A percentile compares a stretch with the other conserved stretches of the same genome.
Conservation (phyloP, 2,113 vertebrate species). For the Ondatra zibethicus region DNA sequence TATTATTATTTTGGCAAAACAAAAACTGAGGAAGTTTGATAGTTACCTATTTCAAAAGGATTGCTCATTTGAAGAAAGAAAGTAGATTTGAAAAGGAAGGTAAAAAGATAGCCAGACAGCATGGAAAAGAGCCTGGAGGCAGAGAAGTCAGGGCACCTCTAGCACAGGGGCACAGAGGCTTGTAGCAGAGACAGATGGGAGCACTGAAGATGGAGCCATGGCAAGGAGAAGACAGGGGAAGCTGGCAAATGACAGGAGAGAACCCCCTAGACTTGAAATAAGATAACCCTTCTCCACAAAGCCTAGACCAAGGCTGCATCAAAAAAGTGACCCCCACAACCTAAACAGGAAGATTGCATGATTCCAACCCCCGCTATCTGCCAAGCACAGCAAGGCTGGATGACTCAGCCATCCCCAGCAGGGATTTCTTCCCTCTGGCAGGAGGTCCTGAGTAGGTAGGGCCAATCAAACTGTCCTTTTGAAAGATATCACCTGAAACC, state of each 20-base stretch:
- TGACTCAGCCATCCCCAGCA: neutral
- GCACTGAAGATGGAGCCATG: accelerated
- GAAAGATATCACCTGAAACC: neutral
- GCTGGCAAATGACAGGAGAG: neutral
- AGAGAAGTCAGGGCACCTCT: neutral
- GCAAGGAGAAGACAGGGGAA: neutral
- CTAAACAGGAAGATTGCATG: neutral
- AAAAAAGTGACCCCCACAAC: neutral
- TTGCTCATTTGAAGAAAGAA: conserved; percentile 37
- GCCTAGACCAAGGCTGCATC: neutral
- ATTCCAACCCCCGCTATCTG: neutral
- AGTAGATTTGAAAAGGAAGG: conserved; percentile 2
- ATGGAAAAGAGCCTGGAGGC: neutral
- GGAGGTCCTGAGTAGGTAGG: neutral
- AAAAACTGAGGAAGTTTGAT: neutral
- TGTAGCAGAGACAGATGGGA: neutral
- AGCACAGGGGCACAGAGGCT: neutral
- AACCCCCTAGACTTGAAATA: neutral
- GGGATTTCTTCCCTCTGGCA: neutral
- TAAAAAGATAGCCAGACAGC: neutral
- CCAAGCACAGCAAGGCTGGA: neutral
- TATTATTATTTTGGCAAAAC: neutral
- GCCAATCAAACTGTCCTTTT: neutral
- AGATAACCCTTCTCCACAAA: neutral
- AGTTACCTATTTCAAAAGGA: neutral